Evolutionary conservation across 1,140 invertebrate species (phyloP), one percentile per base, ranked within the genome.

Genomic region (Drosophila gunungcola): DNA sequence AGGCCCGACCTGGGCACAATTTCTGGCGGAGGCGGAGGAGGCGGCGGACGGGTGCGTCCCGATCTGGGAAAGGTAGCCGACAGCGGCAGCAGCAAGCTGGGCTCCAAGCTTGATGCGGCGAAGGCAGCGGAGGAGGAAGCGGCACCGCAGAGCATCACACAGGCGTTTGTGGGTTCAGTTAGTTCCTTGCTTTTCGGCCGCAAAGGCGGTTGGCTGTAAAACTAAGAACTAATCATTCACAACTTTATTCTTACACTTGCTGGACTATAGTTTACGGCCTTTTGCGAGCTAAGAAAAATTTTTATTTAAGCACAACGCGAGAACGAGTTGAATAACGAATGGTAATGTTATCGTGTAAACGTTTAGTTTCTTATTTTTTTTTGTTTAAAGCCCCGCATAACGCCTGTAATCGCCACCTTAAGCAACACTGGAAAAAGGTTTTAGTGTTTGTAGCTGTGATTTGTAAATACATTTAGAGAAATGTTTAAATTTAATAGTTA

Each of bases 141-240:
- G 82, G 52, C 76, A 25, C 42, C 80, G 10, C 94, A 94, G 65
- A 95, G 95, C 12, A 94, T 96, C 1, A 93, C 90, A 34, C 91
- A 92, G 73, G 75, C 91, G n/a, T 91, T 92, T 83, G 92, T 97
- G 12, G 96, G 96, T 55, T 96, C 96, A 27, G 94, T 97, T 54
- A 97, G 96, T 93, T 95, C 95, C 21, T 93, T 97, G 74, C 93
- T 97, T 10, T 97, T 97, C 91, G 96, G 96, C 32, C 93, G 96
- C 56, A 97, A 97, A 88, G 96, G 96, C 46, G 96, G 96, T 12
- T 94, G 97, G 73, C 94, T 97, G 72, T 97, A 95, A 78, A 72
- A 55, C n/a, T 16, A 34, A 11, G 52, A 62, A 29, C 61, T 38
- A 42, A 34, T 56, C 51, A 55, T 54, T 48, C 39, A 34, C 38